Percentiles rank a stretch among this genome's conserved stretches.
Conservation (phyloP, 2,888 invertebrate species). For the Tillus elongatus region DNA sequence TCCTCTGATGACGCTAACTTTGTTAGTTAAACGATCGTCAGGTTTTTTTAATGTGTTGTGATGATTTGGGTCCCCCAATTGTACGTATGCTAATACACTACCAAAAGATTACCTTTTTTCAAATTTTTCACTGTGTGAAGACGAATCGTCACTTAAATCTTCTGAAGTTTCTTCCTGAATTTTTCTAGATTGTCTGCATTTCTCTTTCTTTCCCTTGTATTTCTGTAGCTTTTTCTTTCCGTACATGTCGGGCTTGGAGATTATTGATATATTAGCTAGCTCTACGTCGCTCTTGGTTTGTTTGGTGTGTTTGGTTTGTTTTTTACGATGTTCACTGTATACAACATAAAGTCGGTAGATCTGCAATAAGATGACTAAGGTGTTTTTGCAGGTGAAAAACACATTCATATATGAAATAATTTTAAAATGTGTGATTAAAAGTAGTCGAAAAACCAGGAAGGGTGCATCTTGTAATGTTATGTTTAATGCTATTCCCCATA, state of each 20-base stretch:
- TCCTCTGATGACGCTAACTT: no score
- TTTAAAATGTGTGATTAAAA: slow-evolving; percentile 78
- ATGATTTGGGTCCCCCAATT: no score
- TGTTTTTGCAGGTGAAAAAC: slow-evolving; percentile 90
- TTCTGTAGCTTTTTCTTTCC: slow-evolving; percentile 23
- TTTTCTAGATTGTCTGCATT: slow-evolving; percentile 33
- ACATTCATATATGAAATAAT: slow-evolving; percentile 93
- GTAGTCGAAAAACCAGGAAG: slow-evolving; percentile 74
- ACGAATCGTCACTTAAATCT: slow-evolving; percentile 21
- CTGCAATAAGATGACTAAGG: slow-evolving; percentile 78
- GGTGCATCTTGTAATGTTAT: slow-evolving; percentile 82
- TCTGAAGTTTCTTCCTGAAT: slow-evolving; percentile 18
- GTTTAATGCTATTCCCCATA: slow-evolving; percentile 81
- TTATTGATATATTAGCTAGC: slow-evolving; percentile 47
- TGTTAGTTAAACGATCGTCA: no score
- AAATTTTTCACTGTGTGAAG: slow-evolving; percentile 20
- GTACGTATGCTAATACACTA: no score
- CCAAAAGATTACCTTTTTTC: slow-evolving; percentile 15
- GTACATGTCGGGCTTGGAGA: slow-evolving; percentile 41
- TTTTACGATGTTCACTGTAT: slow-evolving; percentile 56
- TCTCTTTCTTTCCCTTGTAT: slow-evolving; percentile 31
- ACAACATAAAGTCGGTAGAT: slow-evolving; percentile 76
- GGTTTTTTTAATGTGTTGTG: no score
- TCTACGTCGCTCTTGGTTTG: slow-evolving; percentile 35
- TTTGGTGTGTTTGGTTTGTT: slow-evolving; percentile 38